phyloP scores from a whole-genome alignment of 2,888 invertebrate species.

The Yponomeuta evonymella region DNA sequence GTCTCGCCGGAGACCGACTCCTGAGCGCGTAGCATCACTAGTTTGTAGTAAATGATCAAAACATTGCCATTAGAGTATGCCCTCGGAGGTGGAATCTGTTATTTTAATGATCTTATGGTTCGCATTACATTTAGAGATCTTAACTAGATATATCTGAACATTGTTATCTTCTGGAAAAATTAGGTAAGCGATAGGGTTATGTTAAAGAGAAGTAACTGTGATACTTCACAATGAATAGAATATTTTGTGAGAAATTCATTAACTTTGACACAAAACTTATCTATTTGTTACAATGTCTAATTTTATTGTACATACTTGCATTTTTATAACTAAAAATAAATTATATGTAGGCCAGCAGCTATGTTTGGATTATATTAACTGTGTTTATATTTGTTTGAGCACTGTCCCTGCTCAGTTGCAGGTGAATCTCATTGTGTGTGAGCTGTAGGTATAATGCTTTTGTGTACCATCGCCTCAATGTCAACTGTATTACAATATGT shows the following conservation, averaged over 20 bases:
- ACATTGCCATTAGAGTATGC: conserved; percentile 10
- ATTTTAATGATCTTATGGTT: not conserved
- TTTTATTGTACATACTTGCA: not conserved
- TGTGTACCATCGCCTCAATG: not conserved
- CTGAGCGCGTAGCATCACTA: not conserved
- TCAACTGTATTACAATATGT: not conserved
- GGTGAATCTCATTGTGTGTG: not conserved
- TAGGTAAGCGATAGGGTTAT: not conserved
- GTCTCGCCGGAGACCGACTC: not conserved
- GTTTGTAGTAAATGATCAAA: conserved; percentile 1
- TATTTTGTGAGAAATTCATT: not conserved
- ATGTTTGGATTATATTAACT: not conserved
- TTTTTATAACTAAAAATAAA: not conserved
- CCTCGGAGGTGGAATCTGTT: conserved; percentile 1
- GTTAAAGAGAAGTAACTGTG: not conserved
- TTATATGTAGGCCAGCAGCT: not conserved
- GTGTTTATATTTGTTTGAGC: not conserved
- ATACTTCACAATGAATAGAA: conserved; percentile 1
- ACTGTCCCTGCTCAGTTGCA: not conserved
- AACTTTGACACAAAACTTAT: conserved; percentile 3
- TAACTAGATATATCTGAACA: not conserved
- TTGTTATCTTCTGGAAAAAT: not conserved
- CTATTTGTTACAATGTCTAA: not conserved
- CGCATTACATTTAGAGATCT: not conserved
- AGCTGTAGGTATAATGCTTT: not conserved